phyloP scores from a whole-genome alignment of 2,888 invertebrate species.

The Bursaphelenchus okinawaensis region DNA sequence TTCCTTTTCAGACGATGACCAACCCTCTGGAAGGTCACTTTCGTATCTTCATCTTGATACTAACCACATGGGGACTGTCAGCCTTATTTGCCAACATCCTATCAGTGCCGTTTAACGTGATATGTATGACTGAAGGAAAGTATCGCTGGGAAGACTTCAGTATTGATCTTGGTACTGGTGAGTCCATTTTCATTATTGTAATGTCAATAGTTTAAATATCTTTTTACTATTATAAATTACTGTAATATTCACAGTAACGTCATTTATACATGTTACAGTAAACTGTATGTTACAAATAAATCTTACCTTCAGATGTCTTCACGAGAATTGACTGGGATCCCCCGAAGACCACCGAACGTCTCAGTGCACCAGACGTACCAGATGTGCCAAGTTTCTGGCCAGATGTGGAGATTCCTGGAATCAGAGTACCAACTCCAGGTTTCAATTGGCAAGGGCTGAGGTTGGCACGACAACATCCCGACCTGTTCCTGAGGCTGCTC shows the following conservation, averaged over 20 bases:
- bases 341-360: background rate
- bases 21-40: slow-evolving; percentile 19
- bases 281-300: too few relatives aligned
- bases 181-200: too few relatives aligned
- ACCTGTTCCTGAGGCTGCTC: slow-evolving; percentile 27
- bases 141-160: slow-evolving; percentile 33
- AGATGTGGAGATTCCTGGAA: slow-evolving; percentile 29
- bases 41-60: slow-evolving; percentile 26
- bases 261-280: background rate
- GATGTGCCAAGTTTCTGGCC: background rate
- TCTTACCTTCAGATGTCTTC: background rate
- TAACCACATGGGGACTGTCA: slow-evolving; percentile 27
- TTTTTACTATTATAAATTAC: background rate
- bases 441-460: slow-evolving; percentile 35
- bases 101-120: slow-evolving; percentile 29
- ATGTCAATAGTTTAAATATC: background rate
- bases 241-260: too few relatives aligned
- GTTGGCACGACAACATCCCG: slow-evolving; percentile 33
- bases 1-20: too few relatives aligned
- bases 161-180: slow-evolving; percentile 32
- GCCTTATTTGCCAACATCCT: slow-evolving; percentile 31
- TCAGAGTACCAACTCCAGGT: slow-evolving; percentile 23
- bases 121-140: slow-evolving; percentile 34
- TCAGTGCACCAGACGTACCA: background rate
- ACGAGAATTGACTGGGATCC: background rate